phyloP scores from a whole-genome alignment of 2,888 invertebrate species.

The Linyphia triangularis region DNA sequence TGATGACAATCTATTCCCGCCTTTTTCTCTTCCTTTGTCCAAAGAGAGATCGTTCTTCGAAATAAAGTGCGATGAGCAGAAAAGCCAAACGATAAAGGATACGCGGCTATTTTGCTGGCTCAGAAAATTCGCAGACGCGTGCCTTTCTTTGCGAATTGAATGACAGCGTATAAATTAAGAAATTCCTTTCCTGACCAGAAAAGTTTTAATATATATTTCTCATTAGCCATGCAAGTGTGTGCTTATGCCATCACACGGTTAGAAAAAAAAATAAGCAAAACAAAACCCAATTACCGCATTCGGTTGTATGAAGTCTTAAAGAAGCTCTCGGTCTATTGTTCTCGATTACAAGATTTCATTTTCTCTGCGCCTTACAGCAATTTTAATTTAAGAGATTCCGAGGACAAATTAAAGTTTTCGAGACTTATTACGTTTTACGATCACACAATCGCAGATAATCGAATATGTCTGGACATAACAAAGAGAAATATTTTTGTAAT shows the following conservation, averaged over 20 bases:
- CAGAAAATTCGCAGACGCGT: conserved; percentile 25
- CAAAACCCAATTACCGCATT: conserved; percentile 43
- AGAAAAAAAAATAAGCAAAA: conserved; percentile 16
- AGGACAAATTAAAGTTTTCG: not conserved
- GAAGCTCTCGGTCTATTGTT: conserved; percentile 8
- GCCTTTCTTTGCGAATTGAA: conserved; percentile 19
- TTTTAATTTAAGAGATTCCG: conserved; percentile 8
- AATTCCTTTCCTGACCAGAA: conserved; percentile 32
- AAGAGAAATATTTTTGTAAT: too few species aligned
- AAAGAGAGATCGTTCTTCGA: conserved; percentile 25
- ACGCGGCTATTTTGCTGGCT: conserved; percentile 35
- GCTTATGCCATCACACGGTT: not conserved
- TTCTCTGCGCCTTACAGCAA: not conserved
- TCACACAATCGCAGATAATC: not conserved
- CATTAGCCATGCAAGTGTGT: conserved; percentile 43
- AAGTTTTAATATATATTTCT: conserved; percentile 71
- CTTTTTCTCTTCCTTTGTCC: conserved; percentile 38
- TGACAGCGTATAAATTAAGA: conserved; percentile 63
- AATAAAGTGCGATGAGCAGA: conserved; percentile 30
- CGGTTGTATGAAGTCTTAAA: not conserved
- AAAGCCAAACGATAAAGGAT: conserved; percentile 53
- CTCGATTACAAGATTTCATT: conserved; percentile 30
- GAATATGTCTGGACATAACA: not conserved
- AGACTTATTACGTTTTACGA: not conserved
- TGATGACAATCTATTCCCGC: conserved; percentile 68